Base-by-base conservation (phyloP, 2,888 invertebrate species). In the Osmoderma eremita region DNA sequence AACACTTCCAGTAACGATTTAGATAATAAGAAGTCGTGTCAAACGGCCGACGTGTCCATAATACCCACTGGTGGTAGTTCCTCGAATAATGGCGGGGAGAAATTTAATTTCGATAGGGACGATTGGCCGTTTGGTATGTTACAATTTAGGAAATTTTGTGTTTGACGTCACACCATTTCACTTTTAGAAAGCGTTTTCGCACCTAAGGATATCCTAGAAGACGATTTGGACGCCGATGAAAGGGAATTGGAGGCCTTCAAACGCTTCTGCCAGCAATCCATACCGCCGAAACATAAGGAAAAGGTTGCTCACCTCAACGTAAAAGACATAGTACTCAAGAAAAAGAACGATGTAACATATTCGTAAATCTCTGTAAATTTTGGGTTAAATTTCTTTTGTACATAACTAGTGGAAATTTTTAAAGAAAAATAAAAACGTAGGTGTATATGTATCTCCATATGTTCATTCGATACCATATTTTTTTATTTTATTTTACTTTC, bases 181-280 rank as follows among this genome's bases (percentile, higher is more conserved):
- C 18, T 49, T 51, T 15, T 72, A 81, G 82, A 87, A 78, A 93
- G 90, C 82, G 90, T 94, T 69, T 95, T 93, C 85, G 88, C 89
- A 74, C 93, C 93, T 50, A 91, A 91, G 82, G 91, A 91, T 79
- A 90, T 93, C 80, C 85, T 91, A 70, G 92, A 93, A 80, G 87
- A 91, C 71, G 91, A 91, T 15, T 86, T 94, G 77, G 93, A 94
- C 78, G 90, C 90, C 65, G 89, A 90, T 39, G 94, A 94, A 77
- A 84, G 91, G 1, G 94, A 94, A 79, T 85, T 94, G 71, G 94
- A 95, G 78, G 91, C 92, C 1, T 93, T 95, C 83, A 95, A 95
- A 81, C 88, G 93, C 17, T 94, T 93, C 82, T 93, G 93, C 74
- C 90, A 91, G 77, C 92, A 92, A 80, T 93, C 93, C 70, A 90